phyloP scores from a whole-genome alignment of 2,797 vertebrate genomes.

The Dicrostonyx torquatus region DNA sequence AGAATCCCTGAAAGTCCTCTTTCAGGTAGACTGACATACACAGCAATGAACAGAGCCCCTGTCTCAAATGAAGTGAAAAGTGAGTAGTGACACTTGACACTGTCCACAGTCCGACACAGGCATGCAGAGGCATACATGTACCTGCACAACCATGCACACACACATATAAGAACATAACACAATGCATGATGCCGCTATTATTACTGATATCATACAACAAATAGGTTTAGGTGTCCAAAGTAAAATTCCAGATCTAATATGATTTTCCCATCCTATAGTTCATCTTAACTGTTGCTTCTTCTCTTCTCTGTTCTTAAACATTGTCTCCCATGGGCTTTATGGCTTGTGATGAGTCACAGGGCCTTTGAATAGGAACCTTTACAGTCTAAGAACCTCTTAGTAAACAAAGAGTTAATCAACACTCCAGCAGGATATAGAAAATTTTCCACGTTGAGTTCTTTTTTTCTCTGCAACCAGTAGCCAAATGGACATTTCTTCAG shows the following conservation, averaged over 20 bases:
- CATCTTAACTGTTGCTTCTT: constrained; percentile 27
- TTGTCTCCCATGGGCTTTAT: not conserved
- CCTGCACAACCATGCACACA: not conserved
- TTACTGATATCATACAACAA: not conserved
- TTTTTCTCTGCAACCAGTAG: not conserved
- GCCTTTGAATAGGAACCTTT: not conserved
- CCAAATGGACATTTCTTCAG: not conserved
- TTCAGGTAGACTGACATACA: not conserved
- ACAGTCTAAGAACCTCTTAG: not conserved
- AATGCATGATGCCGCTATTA: not conserved
- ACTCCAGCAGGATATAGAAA: not conserved
- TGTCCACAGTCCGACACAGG: not conserved
- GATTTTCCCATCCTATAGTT: not conserved
- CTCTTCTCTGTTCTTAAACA: not conserved
- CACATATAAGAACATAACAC: not conserved
- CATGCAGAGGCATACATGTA: not conserved
- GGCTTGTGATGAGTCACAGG: not conserved
- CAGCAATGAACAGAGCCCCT: not conserved
- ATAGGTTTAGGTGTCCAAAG: not conserved
- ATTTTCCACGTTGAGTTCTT: not conserved
- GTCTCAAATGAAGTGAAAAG: not conserved
- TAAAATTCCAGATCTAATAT: not conserved
- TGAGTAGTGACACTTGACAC: not conserved
- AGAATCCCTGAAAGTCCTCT: not conserved
- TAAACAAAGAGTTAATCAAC: not conserved